Conservation (phyloP, 2,113 vertebrate genomes). For the Tragelaphus buxtoni region DNA sequence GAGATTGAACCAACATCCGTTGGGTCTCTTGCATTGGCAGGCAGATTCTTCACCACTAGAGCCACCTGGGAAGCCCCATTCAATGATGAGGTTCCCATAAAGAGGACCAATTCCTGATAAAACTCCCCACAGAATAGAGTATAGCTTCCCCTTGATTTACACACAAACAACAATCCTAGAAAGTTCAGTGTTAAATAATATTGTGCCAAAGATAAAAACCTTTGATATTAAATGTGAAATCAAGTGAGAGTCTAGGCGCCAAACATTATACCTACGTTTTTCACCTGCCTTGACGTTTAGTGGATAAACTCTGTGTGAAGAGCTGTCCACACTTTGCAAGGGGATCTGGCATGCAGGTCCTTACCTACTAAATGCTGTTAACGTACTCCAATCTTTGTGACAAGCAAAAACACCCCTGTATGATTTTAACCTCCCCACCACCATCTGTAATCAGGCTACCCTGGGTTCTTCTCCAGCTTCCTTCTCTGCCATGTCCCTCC, state of each 20-base stretch:
- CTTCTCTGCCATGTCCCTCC: not conserved
- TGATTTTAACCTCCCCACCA: not conserved
- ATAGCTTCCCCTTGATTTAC: not conserved
- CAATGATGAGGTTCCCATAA: rapidly evolving
- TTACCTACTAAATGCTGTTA: not conserved
- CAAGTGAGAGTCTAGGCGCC: not conserved
- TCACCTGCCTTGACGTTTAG: not conserved
- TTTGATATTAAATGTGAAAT: not conserved
- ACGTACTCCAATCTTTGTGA: not conserved
- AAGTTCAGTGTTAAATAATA: not conserved
- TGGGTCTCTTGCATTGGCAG: not conserved
- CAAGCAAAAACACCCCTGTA: not conserved
- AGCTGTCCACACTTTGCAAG: rapidly evolving
- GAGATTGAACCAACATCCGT: not conserved
- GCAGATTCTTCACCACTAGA: not conserved
- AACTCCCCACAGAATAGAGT: too few species aligned
- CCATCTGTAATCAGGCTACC: not conserved
- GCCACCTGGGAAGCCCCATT: not conserved
- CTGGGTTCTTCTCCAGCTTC: not conserved
- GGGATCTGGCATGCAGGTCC: too few species aligned
- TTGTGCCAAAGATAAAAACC: not conserved
- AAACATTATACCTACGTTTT: not conserved
- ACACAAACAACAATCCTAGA: too few species aligned
- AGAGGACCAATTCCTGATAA: not conserved
- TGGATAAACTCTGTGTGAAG: not conserved